These are phyloP conservation scores for Acanthosoma haemorrhoidale DNA, from an alignment of 2,888 invertebrate species.

Conservation along the genomic window DNA sequence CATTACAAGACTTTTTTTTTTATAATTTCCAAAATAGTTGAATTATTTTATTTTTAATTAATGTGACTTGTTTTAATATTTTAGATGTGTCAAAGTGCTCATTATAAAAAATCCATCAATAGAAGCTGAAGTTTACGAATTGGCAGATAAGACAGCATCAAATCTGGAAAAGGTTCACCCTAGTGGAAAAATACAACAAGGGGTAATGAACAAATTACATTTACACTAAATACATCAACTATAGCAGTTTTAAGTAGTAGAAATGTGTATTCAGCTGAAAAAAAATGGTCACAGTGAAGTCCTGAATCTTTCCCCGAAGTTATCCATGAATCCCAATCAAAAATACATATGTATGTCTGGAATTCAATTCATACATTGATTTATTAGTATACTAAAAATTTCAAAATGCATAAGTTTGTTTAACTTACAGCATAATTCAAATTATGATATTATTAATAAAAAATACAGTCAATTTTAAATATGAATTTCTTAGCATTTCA, in stretches of 20 bases:
- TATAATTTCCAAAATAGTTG: no score
- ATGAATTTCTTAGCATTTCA: no score
- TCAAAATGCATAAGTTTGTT: no score
- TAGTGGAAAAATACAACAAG: conserved; percentile 72
- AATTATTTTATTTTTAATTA: no score
- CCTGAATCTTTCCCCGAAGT: neutral
- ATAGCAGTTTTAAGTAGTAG: neutral
- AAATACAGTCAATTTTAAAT: no score
- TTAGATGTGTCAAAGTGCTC: conserved; percentile 52
- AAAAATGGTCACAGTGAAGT: neutral
- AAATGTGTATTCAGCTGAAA: neutral
- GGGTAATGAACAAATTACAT: conserved; percentile 48
- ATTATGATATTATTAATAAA: no score
- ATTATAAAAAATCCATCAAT: conserved; percentile 63
- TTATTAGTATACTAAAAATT: no score
- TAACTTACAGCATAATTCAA: no score
- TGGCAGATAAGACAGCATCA: conserved; percentile 65
- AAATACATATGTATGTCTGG: no score
- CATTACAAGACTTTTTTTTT: no score
- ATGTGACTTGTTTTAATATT: conserved; percentile 4
- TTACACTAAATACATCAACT: neutral
- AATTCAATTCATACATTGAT: no score
- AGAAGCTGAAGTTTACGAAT: conserved; percentile 67
- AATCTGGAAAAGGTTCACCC: conserved; percentile 71
- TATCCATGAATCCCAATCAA: no score